Conservation (phyloP, 2,113 vertebrate species). For the Pelecanoides urinatrix region DNA sequence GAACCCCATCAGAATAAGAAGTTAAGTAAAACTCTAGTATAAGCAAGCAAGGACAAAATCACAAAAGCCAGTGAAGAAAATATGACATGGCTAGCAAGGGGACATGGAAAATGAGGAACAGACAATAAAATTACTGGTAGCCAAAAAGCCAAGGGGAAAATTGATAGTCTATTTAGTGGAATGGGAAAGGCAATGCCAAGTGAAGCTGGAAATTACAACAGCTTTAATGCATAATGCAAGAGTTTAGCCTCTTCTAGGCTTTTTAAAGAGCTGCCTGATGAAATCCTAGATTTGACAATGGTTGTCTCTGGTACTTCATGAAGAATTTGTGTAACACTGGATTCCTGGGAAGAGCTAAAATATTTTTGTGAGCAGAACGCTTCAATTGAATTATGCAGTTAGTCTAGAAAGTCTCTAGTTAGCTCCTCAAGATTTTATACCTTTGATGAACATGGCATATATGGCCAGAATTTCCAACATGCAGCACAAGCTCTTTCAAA, state of each 20-base stretch:
- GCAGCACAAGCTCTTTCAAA: not conserved
- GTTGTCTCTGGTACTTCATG: not conserved
- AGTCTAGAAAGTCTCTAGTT: not conserved
- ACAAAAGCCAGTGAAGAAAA: not conserved
- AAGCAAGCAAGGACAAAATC: not conserved
- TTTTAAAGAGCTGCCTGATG: not conserved
- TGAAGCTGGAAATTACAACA: not conserved
- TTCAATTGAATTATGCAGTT: not conserved
- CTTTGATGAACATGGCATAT: not conserved
- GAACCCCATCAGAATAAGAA: not conserved
- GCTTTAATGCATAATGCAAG: not conserved
- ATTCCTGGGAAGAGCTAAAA: not conserved
- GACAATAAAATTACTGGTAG: not conserved
- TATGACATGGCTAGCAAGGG: not conserved
- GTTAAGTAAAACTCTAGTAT: not conserved
- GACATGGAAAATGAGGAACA: not conserved
- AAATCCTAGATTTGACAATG: not conserved
- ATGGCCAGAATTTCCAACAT: not conserved
- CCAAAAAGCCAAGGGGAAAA: not conserved
- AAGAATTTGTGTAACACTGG: not conserved
- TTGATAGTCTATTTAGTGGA: not conserved
- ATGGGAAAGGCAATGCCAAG: not conserved
- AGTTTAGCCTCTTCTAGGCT: not conserved
- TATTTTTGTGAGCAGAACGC: not conserved
- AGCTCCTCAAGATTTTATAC: not conserved